Evolutionary conservation across 2,797 vertebrate species (phyloP).

Genomic region (Crenuchus spilurus): DNA sequence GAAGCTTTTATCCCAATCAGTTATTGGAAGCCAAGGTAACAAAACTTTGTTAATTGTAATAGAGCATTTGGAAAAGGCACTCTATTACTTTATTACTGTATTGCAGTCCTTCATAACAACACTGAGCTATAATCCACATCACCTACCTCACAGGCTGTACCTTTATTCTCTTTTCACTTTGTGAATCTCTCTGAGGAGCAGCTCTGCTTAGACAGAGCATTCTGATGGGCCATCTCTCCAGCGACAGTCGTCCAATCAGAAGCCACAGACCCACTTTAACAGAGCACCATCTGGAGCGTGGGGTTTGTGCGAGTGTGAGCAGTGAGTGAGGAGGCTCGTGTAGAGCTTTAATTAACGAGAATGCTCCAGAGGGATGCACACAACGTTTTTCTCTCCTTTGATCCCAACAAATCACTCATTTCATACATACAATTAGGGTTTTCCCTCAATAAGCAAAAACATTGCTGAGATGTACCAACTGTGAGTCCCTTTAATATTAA

Average conservation of each 20-base stretch:
- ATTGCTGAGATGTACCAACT: background rate
- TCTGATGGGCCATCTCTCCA: slow-evolving; percentile 32
- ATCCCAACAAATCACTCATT: slow-evolving; percentile 23
- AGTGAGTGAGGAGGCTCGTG: slow-evolving; percentile 22
- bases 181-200: slow-evolving; percentile 6
- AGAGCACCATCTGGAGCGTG: slow-evolving; percentile 43
- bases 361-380: slow-evolving; percentile 6
- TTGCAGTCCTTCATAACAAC: too few species aligned
- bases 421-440: background rate
- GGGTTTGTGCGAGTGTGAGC: slow-evolving; percentile 1
- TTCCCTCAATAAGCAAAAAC: background rate
- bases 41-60: too few species aligned
- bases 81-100: too few species aligned
- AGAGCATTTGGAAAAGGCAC: too few species aligned
- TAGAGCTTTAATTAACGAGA: slow-evolving; percentile 39
- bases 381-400: slow-evolving; percentile 20
- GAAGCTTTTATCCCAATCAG: too few species aligned
- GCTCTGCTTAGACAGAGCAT: slow-evolving; percentile 4
- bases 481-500: too few species aligned
- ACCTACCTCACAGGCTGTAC: background rate
- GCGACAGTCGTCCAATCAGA: slow-evolving; percentile 9
- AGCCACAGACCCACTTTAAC: slow-evolving; percentile 13
- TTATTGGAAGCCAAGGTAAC: too few species aligned
- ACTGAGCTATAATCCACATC: background rate
- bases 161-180: background rate